These are phyloP conservation scores for Laticauda colubrina DNA, from an alignment of 2,113 vertebrate genomes.

Conservation along the genomic window DNA sequence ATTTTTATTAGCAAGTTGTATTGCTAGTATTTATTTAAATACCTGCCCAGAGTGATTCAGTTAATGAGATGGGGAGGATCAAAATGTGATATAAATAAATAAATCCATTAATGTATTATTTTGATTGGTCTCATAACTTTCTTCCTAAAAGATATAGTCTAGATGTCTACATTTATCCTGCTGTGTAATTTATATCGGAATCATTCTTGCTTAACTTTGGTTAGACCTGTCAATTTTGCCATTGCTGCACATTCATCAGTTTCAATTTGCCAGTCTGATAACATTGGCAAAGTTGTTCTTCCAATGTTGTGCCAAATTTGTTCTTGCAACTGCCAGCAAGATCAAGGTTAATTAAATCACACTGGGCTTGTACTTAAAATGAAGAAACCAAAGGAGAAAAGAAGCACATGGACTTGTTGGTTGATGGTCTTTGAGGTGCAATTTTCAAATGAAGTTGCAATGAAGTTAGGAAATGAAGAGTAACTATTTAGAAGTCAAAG, in stretches of 20 bases:
- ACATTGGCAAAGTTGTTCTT: neutral
- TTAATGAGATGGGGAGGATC: neutral
- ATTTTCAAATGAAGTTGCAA: conserved; percentile 24
- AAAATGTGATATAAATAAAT: neutral
- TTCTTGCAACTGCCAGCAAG: neutral
- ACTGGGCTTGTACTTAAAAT: neutral
- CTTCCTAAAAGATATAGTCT: neutral
- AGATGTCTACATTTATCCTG: neutral
- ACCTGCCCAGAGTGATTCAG: neutral
- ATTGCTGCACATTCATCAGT: neutral
- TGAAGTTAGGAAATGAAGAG: conserved; percentile 46
- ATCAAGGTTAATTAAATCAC: neutral
- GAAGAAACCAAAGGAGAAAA: neutral
- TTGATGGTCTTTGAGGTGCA: conserved; percentile 19
- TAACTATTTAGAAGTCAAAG: conserved; percentile 47
- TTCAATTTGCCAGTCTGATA: neutral
- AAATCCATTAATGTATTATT: neutral
- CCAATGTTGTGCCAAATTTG: neutral
- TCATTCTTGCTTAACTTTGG: neutral
- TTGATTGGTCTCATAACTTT: neutral
- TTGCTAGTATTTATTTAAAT: neutral
- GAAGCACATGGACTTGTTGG: neutral
- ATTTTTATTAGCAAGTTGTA: neutral
- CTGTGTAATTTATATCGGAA: neutral
- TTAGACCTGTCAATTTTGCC: neutral